Evolutionary conservation across 2,797 vertebrate species (phyloP).

Genomic region (Smutsia temminckii): DNA sequence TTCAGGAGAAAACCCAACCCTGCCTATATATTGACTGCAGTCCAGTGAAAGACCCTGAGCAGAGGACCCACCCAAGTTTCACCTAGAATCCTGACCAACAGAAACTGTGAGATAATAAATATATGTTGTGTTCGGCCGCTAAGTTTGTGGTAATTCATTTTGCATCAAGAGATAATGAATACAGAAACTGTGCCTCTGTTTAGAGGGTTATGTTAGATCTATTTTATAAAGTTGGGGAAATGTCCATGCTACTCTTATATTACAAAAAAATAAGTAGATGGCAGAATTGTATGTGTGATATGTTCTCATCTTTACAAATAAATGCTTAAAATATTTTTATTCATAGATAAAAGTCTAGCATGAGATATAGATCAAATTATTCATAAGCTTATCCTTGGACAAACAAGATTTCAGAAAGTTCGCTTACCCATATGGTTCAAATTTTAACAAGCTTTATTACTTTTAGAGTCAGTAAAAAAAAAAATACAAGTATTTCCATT

Average conservation of each 20-base stretch:
- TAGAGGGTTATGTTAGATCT: neutral
- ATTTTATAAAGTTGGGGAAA: neutral
- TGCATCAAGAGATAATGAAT: neutral
- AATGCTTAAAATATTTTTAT: neutral
- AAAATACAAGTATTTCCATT: neutral
- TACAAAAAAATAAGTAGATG: neutral
- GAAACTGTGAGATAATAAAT: neutral
- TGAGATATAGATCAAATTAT: neutral
- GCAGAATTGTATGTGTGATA: neutral
- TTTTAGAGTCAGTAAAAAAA: neutral
- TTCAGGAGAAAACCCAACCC: neutral
- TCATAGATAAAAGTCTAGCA: neutral
- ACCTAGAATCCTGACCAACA: neutral
- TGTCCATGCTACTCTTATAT: neutral
- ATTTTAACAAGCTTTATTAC: neutral
- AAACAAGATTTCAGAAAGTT: slow-evolving; percentile 24
- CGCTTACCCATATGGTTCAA: neutral
- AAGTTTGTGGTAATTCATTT: neutral
- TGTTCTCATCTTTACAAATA: neutral
- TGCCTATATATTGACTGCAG: neutral
- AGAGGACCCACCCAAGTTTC: neutral
- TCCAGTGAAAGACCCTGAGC: neutral
- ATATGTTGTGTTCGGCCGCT: neutral
- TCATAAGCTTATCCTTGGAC: neutral
- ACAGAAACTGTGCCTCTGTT: neutral